A percentile compares a stretch with the other conserved stretches of the same genome.
phyloP scores from a whole-genome alignment of 92 coral and sea anemone genomes.

The Metridium senile region DNA sequence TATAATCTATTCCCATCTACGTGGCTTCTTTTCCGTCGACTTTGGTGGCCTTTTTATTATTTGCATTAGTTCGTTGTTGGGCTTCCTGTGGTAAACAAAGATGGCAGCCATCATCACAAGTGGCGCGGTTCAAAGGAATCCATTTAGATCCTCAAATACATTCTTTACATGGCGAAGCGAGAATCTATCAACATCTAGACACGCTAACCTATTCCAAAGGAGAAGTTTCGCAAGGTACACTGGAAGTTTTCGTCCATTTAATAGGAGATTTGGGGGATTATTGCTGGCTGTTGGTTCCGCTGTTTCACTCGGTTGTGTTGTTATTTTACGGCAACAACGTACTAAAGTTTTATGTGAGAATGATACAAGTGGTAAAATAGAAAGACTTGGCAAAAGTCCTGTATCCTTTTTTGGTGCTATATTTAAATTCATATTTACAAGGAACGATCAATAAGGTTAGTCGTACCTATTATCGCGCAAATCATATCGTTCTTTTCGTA shows the following conservation, averaged over 20 bases:
- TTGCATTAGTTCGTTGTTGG: background rate
- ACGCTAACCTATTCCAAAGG: background rate
- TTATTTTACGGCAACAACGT: background rate
- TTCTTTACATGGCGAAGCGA: background rate
- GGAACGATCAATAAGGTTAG: too few species aligned
- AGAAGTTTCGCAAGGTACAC: constrained; percentile 8
- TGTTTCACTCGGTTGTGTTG: constrained; percentile 12
- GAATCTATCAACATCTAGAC: background rate
- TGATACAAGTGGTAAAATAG: background rate
- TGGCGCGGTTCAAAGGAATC: background rate
- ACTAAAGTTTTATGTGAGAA: constrained; percentile 5
- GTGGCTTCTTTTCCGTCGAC: too few species aligned
- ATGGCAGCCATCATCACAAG: constrained; percentile 10
- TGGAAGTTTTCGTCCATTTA: background rate
- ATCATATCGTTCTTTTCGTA: too few species aligned
- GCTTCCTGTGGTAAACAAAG: constrained; percentile 16
- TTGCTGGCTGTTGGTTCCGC: constrained; percentile 7
- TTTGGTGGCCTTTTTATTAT: too few species aligned
- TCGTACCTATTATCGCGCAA: too few species aligned
- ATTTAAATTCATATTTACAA: too few species aligned
- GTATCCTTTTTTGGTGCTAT: constrained; percentile 14
- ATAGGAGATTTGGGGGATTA: background rate
- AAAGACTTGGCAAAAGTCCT: background rate
- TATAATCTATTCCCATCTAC: too few species aligned
- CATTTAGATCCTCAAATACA: background rate